phyloP scores from a whole-genome alignment of 2,797 vertebrate species.

The Cyprinella venusta region DNA sequence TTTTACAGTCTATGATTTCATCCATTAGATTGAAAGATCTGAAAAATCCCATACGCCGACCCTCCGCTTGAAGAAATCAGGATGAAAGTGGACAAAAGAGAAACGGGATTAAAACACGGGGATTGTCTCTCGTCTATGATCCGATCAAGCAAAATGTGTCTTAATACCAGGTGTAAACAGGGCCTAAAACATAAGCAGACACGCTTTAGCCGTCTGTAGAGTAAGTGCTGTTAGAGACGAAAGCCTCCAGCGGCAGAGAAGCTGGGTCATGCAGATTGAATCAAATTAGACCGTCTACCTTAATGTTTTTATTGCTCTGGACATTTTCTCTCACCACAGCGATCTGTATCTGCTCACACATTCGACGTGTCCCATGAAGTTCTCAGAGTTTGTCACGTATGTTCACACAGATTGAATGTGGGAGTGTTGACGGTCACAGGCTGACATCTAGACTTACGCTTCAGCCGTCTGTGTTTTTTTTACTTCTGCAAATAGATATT shows the following conservation, averaged over 20 bases:
- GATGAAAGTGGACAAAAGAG: neutral
- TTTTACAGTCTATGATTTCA: no score
- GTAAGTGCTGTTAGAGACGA: neutral
- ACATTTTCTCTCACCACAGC: neutral
- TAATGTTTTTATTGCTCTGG: neutral
- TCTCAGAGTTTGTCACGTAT: conserved; percentile 1
- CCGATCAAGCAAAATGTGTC: neutral
- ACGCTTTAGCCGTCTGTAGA: neutral
- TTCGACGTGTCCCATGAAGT: neutral
- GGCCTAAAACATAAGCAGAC: neutral
- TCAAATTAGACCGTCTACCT: conserved; percentile 2
- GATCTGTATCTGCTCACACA: neutral
- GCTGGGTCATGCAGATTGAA: conserved; percentile 21
- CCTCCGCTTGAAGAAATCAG: neutral
- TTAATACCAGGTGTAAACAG: neutral
- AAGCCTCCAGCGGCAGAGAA: conserved; percentile 16
- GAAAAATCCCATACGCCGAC: neutral
- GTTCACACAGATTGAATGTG: neutral
- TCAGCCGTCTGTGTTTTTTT: neutral
- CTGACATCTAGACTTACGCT: neutral
- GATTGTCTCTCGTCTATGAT: neutral
- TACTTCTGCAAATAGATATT: conserved; percentile 1
- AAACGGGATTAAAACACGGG: neutral
- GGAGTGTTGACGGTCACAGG: conserved; percentile 12
- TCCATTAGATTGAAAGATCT: neutral